Conservation (phyloP, 2,888 invertebrate genomes). For the Thyatira batis region DNA sequence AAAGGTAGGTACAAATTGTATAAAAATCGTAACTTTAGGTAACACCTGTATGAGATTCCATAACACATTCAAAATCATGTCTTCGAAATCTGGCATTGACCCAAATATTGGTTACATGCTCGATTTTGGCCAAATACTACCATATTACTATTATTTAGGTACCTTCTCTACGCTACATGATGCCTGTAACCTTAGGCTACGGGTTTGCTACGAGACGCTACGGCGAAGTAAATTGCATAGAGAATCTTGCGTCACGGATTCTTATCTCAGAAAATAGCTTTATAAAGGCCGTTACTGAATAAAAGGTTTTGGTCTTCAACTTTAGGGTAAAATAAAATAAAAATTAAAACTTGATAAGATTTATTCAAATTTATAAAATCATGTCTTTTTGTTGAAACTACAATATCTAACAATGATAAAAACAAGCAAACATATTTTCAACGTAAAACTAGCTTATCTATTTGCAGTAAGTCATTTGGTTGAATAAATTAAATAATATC, state of each 20-base stretch:
- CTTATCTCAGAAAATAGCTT: too few relatives aligned
- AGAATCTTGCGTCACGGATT: background rate
- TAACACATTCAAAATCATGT: too few relatives aligned
- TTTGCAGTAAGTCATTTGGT: slow-evolving; percentile 13
- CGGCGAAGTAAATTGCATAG: slow-evolving; percentile 6
- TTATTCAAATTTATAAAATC: slow-evolving; percentile 30
- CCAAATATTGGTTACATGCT: too few relatives aligned
- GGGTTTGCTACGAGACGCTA: slow-evolving; percentile 22
- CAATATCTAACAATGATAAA: background rate
- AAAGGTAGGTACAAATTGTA: too few relatives aligned
- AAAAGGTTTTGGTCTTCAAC: too few relatives aligned
- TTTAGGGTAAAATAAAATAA: background rate
- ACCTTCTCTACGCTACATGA: slow-evolving; percentile 2
- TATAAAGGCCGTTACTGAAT: too few relatives aligned
- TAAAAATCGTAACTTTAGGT: too few relatives aligned
- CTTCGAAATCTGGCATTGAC: too few relatives aligned
- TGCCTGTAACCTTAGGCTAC: background rate
- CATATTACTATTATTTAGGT: slow-evolving; percentile 1
- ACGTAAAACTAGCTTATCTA: slow-evolving; percentile 2
- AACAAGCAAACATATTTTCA: background rate
- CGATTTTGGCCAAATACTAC: too few relatives aligned
- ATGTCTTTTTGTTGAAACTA: slow-evolving; percentile 31
- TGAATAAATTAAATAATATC: slow-evolving; percentile 2
- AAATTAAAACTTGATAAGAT: slow-evolving; percentile 9
- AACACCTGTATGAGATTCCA: too few relatives aligned